Conservation (phyloP, 2,113 vertebrate genomes). For the Phaethornis superciliosus region DNA sequence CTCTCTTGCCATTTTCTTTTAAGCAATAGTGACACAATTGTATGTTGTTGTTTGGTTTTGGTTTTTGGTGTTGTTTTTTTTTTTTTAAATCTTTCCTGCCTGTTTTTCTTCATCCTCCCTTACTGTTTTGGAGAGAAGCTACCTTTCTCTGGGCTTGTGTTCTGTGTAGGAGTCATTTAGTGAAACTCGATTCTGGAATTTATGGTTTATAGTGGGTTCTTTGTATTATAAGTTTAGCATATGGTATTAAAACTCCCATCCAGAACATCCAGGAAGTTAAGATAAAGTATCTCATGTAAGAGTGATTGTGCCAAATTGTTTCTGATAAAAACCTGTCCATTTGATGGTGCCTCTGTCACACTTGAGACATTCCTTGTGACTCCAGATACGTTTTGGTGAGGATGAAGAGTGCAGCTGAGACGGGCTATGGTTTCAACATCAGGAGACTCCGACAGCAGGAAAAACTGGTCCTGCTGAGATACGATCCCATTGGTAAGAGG, state of each 20-base stretch:
- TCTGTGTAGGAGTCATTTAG: background rate
- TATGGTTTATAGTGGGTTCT: background rate
- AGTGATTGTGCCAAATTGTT: background rate
- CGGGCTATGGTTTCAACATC: slow-evolving; percentile 86
- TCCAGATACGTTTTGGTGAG: slow-evolving; percentile 88
- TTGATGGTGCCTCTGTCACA: background rate
- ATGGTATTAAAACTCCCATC: background rate
- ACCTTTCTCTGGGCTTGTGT: background rate
- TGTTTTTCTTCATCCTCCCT: background rate
- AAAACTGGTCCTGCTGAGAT: slow-evolving; percentile 88
- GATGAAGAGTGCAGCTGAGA: slow-evolving; percentile 93
- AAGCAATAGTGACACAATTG: background rate
- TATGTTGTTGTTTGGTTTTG: background rate
- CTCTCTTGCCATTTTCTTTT: background rate
- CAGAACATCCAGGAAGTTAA: background rate
- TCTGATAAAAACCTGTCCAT: background rate
- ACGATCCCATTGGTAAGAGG: slow-evolving; percentile 91
- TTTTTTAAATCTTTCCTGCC: no score
- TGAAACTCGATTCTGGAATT: background rate
- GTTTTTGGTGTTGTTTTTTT: background rate
- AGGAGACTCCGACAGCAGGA: slow-evolving; percentile 87
- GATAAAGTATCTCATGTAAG: background rate
- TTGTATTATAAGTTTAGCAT: background rate
- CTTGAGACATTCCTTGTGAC: slow-evolving; percentile 1
- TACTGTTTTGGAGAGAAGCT: background rate